Evolutionary conservation across 2,797 vertebrate genomes (phyloP).

Genomic region (Bradypodion ventrale): DNA sequence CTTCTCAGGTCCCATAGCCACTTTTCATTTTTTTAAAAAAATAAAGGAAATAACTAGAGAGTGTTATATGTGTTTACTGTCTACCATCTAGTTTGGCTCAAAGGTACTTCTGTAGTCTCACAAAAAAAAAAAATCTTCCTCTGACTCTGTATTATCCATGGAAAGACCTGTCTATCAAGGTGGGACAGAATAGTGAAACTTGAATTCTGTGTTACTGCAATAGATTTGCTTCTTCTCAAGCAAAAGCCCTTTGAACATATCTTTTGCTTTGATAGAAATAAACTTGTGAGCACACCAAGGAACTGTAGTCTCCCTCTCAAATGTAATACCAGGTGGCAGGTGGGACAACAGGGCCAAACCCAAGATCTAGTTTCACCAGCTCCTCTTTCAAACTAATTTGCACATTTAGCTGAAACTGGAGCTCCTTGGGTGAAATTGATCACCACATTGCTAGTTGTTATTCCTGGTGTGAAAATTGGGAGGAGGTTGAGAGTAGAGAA

Average conservation of each 20-base stretch:
- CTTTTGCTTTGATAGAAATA: not conserved
- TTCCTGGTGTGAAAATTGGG: not conserved
- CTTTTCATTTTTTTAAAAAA: not conserved
- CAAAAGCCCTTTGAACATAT: not conserved
- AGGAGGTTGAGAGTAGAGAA: not conserved
- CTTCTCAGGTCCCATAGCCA: not conserved
- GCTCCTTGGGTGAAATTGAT: not conserved
- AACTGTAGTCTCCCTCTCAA: not conserved
- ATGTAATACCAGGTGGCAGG: not conserved
- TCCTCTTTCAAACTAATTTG: slow-evolving; percentile 23
- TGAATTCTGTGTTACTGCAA: not conserved
- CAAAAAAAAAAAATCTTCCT: not conserved
- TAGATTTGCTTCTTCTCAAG: not conserved
- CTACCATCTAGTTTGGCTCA: not conserved
- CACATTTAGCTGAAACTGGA: not conserved
- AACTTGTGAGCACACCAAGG: not conserved
- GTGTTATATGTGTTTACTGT: not conserved
- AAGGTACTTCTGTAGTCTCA: not conserved
- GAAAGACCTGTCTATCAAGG: not conserved
- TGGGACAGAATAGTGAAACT: not conserved
- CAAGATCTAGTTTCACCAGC: slow-evolving; percentile 12
- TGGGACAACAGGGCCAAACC: slow-evolving; percentile 6
- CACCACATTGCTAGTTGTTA: not conserved
- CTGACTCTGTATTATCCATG: not conserved
- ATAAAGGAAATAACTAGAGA: not conserved